Percentiles rank a stretch among this genome's conserved stretches.
Evolutionary conservation across 2,113 vertebrate species (phyloP).

Genomic region (Thalassarche chlororhynchos): DNA sequence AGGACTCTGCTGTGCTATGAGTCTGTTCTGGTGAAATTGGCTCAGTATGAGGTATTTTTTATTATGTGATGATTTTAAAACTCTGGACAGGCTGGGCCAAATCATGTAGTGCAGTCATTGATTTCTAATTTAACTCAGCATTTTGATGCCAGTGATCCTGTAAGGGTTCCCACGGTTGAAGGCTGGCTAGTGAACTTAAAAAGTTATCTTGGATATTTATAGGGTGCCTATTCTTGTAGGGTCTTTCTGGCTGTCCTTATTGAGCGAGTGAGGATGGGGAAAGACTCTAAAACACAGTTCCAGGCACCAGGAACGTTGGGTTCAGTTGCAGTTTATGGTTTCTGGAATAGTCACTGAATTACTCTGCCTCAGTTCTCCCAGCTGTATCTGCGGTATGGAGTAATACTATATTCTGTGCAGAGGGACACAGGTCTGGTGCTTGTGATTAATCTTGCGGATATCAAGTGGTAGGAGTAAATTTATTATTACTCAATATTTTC

Average conservation of each 20-base stretch:
- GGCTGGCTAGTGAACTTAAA: neutral
- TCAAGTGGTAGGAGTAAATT: neutral
- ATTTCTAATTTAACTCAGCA: constrained; percentile 13
- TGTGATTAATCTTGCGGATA: neutral
- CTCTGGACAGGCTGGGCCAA: neutral
- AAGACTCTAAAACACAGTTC: neutral
- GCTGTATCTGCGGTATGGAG: neutral
- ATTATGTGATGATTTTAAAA: constrained; percentile 24
- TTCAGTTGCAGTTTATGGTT: neutral
- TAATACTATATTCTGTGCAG: neutral
- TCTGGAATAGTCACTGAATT: neutral
- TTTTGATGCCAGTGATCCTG: neutral
- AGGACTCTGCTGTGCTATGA: neutral
- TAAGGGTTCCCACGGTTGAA: neutral
- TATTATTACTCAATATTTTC: neutral
- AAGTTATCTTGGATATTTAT: constrained; percentile 48
- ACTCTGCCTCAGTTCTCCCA: neutral
- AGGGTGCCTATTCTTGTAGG: constrained; percentile 14
- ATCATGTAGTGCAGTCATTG: neutral
- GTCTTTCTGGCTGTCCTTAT: neutral
- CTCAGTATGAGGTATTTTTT: constrained; percentile 5
- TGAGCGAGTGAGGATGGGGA: neutral
- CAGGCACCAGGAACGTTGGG: neutral
- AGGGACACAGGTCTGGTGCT: neutral
- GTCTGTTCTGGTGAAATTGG: neutral